Evolutionary conservation across 2,888 invertebrate species (phyloP).

Genomic region (Drosophila prostipennis): DNA sequence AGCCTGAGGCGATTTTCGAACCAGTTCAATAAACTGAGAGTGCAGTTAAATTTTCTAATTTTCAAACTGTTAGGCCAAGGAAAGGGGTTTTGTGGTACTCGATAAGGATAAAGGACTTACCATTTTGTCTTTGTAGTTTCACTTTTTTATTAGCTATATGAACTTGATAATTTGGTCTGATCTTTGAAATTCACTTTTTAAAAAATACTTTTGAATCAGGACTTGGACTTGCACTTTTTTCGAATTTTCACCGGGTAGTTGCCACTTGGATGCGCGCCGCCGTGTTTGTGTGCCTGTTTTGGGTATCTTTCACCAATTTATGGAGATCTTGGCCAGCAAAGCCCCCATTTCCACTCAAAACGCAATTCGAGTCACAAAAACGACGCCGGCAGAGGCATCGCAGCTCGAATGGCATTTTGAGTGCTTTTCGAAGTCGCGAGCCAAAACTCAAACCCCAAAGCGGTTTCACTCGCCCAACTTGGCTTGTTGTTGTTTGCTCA

Average conservation of each 20-base stretch:
- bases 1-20: slow-evolving; percentile 26
- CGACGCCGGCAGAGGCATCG: slow-evolving; percentile 23
- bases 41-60: neutral
- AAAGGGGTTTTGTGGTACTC: neutral
- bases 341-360: slow-evolving; percentile 73
- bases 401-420: slow-evolving; percentile 67
- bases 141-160: neutral
- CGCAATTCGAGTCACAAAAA: slow-evolving; percentile 71
- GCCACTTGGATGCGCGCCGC: slow-evolving; percentile 64
- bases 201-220: slow-evolving; percentile 8
- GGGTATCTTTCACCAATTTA: slow-evolving; percentile 80
- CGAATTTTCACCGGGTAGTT: slow-evolving; percentile 17
- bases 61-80: too few species aligned
- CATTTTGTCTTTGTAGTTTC: slow-evolving; percentile 41
- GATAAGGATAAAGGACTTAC: slow-evolving; percentile 46
- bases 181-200: slow-evolving; percentile 16
- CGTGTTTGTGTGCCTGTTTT: slow-evolving; percentile 64
- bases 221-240: slow-evolving; percentile 42
- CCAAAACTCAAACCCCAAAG: slow-evolving; percentile 39
- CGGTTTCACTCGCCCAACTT: slow-evolving; percentile 15
- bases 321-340: slow-evolving; percentile 76
- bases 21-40: slow-evolving; percentile 34
- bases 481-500: slow-evolving; percentile 43
- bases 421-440: slow-evolving; percentile 42
- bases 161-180: slow-evolving; percentile 5